Evolutionary conservation across 1,140 invertebrate species (phyloP).

Genomic region (Copidosoma floridanum): DNA sequence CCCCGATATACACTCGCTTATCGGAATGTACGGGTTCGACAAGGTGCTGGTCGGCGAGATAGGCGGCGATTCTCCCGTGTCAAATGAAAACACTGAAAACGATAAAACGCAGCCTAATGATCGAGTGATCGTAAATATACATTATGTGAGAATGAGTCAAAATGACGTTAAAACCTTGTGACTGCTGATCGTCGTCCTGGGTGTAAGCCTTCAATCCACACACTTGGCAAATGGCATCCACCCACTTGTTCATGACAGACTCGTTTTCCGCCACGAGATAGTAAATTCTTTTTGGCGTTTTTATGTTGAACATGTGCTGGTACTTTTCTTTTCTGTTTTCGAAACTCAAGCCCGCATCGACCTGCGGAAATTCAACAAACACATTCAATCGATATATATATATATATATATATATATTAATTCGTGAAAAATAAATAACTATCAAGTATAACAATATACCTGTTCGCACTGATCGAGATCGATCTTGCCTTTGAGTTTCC

Average conservation of each 20-base stretch:
- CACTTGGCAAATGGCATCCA: slow-evolving; percentile 88
- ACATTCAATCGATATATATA: no score
- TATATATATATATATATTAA: no score
- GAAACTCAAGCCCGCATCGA: slow-evolving; percentile 82
- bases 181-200: slow-evolving; percentile 66
- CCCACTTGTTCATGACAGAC: slow-evolving; percentile 92
- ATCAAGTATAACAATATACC: no score
- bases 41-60: slow-evolving; percentile 60
- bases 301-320: slow-evolving; percentile 84
- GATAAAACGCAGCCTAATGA: no score
- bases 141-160: not conserved
- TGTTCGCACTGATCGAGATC: slow-evolving; percentile 95
- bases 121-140: not conserved
- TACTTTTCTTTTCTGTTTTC: slow-evolving; percentile 80
- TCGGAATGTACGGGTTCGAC: slow-evolving; percentile 75
- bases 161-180: slow-evolving; percentile 38
- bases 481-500: slow-evolving; percentile 86
- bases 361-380: slow-evolving; percentile 62
- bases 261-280: slow-evolving; percentile 89
- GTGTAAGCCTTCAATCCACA: slow-evolving; percentile 80
- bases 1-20: slow-evolving; percentile 89
- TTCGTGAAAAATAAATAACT: no score
- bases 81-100: slow-evolving; percentile 49
- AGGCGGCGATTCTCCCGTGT: slow-evolving; percentile 61
- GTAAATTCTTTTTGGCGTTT: slow-evolving; percentile 84